These are phyloP conservation scores for Stigmatopora nigra DNA, from an alignment of 2,113 vertebrate species.

Conservation along the genomic window DNA sequence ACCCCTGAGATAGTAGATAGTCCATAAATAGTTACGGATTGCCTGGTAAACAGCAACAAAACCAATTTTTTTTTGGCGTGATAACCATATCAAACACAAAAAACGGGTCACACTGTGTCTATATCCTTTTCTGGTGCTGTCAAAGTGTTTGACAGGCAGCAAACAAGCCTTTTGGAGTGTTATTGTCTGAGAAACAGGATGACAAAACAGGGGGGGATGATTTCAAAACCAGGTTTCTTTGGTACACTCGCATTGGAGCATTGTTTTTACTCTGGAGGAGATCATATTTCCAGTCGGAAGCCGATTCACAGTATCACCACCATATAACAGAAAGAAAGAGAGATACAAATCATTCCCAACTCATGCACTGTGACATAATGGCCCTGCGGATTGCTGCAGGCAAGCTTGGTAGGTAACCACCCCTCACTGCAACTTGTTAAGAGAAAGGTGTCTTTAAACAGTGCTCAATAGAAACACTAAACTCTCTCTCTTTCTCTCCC, in stretches of 20 bases:
- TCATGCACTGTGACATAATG: constrained; percentile 64
- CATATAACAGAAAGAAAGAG: constrained; percentile 61
- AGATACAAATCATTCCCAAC: constrained; percentile 64
- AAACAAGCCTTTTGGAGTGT: constrained; percentile 51
- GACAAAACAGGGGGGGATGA: constrained; percentile 57
- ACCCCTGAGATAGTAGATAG: constrained; percentile 62
- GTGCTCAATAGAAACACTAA: constrained; percentile 60
- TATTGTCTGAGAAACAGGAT: constrained; percentile 63
- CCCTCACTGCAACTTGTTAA: constrained; percentile 67
- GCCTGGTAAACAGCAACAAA: constrained; percentile 54
- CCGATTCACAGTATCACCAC: constrained; percentile 52
- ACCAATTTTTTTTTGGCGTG: constrained; percentile 41
- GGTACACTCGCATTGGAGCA: constrained; percentile 55
- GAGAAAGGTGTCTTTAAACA: constrained; percentile 65
- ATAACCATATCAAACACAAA: constrained; percentile 39
- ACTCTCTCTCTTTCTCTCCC: constrained; percentile 46
- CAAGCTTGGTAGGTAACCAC: constrained; percentile 63
- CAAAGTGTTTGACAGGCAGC: constrained; percentile 46
- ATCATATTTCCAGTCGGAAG: constrained; percentile 64
- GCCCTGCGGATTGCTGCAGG: constrained; percentile 66
- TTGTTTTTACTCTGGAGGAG: constrained; percentile 59
- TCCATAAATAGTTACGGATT: constrained; percentile 54
- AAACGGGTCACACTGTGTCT: constrained; percentile 51
- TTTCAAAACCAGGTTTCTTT: constrained; percentile 57
- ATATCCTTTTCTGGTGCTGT: constrained; percentile 50